A percentile compares a stretch with the other conserved stretches of the same genome.
Evolutionary conservation across 2,797 vertebrate species (phyloP).

Genomic region (Liparis tanakae): DNA sequence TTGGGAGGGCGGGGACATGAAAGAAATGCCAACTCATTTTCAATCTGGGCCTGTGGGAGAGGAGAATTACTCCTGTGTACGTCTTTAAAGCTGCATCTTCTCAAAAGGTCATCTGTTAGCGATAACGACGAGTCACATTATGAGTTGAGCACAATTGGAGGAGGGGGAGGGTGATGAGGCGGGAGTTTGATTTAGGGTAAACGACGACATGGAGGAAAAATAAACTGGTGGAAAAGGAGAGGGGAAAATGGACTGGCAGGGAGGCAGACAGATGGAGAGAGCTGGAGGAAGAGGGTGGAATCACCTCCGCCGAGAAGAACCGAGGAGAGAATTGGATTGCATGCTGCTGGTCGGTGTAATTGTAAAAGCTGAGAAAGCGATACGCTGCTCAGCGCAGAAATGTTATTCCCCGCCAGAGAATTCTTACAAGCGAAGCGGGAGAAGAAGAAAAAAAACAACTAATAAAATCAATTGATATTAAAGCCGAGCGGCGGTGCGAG

Average conservation of each 20-base stretch:
- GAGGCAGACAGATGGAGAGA: slow-evolving; percentile 12
- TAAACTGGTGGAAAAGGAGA: slow-evolving; percentile 1
- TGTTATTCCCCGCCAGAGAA: slow-evolving; percentile 67
- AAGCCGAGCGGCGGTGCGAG: slow-evolving; percentile 59
- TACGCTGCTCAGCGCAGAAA: slow-evolving; percentile 60
- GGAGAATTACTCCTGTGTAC: slow-evolving; percentile 33
- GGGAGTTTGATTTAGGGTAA: slow-evolving; percentile 50
- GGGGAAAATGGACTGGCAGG: slow-evolving; percentile 1
- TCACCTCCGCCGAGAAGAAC: slow-evolving; percentile 64
- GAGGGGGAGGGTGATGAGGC: slow-evolving; percentile 10
- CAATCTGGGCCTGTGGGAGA: slow-evolving; percentile 20
- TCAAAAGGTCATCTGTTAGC: slow-evolving; percentile 56
- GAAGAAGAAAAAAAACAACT: slow-evolving; percentile 41
- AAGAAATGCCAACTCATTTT: slow-evolving; percentile 65
- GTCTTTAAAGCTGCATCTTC: slow-evolving; percentile 33
- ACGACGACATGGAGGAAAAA: slow-evolving; percentile 20
- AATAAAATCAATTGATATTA: slow-evolving; percentile 75
- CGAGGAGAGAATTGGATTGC: slow-evolving; percentile 67
- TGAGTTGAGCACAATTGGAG: not conserved
- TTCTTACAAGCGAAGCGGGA: slow-evolving; percentile 55
- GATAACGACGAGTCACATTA: slow-evolving; percentile 24
- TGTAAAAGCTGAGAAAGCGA: slow-evolving; percentile 64
- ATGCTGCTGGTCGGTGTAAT: slow-evolving; percentile 58
- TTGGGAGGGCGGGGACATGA: slow-evolving; percentile 32
- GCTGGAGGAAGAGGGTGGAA: slow-evolving; percentile 35